These are phyloP conservation scores for Brachypterus glaber DNA, from an alignment of 2,888 invertebrate species.

Conservation along the genomic window DNA sequence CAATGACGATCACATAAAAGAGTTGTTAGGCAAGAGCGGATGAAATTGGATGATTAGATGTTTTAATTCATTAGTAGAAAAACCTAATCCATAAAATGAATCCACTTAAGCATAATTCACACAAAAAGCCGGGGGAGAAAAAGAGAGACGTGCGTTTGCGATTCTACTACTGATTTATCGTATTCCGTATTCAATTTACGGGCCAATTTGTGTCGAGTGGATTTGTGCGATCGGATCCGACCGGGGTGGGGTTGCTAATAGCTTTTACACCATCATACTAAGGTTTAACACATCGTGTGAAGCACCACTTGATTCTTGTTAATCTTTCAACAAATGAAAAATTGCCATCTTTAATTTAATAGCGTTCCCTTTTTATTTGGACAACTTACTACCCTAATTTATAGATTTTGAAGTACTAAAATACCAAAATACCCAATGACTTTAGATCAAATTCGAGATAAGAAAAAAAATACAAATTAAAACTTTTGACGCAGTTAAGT, in stretches of 20 bases:
- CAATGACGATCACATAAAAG: too few species aligned
- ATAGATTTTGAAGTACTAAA: too few species aligned
- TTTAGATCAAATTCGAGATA: too few species aligned
- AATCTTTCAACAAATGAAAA: conserved; percentile 32
- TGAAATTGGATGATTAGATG: too few species aligned
- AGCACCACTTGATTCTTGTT: conserved; percentile 39
- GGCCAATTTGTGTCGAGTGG: conserved; percentile 41
- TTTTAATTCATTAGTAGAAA: conserved; percentile 37
- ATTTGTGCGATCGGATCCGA: conserved; percentile 32
- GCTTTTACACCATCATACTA: conserved; percentile 33
- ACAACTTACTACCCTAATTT: too few species aligned
- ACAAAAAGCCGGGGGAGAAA: too few species aligned
- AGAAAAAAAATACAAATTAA: too few species aligned
- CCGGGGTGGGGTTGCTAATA: conserved; percentile 27
- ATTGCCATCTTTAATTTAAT: too few species aligned
- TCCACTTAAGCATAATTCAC: conserved; percentile 37
- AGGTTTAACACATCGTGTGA: conserved; percentile 41
- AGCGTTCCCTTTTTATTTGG: too few species aligned
- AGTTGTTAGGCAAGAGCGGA: too few species aligned
- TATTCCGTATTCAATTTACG: conserved; percentile 40
- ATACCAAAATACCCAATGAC: too few species aligned
- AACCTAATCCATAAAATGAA: conserved; percentile 39
- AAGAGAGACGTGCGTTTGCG: conserved; percentile 26
- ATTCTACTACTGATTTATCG: conserved; percentile 36
- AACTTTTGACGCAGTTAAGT: too few species aligned